Evolutionary conservation across 1,140 invertebrate genomes (phyloP), one percentile per base, ranked within the genome.

Genomic region (Mesaphorura yosii): DNA sequence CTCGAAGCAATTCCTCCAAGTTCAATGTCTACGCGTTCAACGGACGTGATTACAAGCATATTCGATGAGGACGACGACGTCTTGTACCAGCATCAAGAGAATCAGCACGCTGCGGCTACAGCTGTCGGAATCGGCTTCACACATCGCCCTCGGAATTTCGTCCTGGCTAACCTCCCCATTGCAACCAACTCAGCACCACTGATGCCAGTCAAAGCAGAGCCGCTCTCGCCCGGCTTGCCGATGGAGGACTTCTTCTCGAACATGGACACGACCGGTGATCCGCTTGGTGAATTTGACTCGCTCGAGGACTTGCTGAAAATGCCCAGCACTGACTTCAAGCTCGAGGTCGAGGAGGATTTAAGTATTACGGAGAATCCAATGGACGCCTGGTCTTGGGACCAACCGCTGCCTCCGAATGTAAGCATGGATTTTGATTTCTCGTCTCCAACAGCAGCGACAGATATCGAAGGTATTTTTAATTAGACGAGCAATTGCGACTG

Each of bases 221-320:
- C 60, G 25, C 40, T 60, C 17, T 58, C 57, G 19, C 63, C 59
- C 41, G 60, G 63, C 52, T 57, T 59, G 39, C 59, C 57, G 27
- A 59, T 62, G 53, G 39, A 52, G 42, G 53, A 59, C 26, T 20
- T 59, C 15, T 56, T 59, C 40, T 40, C 48, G 14, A 34, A 39
- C 39, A 53, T 53, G 31, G 47, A 12, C 37, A 38, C 22, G 40
- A 52, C 49, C 34, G 51, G 61, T 22, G 57, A 64, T 25, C 53
- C 51, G 37, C 67, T 87, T 3, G 78, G 78, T 23, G 84, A 87
- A 61, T 73, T 88, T 37, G 83, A 86, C 67, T 81, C 80, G 38
- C 73, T 88, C 29, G 79, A 78, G 27, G 71, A 74, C 59, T 63
- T 70, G 19, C 70, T 76, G 19, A 72, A 74, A 55, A 69, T 78